Percentiles rank a stretch among this genome's conserved stretches.
Conservation (phyloP, 2,888 invertebrate species). For the Lissocephala sabroskyi region DNA sequence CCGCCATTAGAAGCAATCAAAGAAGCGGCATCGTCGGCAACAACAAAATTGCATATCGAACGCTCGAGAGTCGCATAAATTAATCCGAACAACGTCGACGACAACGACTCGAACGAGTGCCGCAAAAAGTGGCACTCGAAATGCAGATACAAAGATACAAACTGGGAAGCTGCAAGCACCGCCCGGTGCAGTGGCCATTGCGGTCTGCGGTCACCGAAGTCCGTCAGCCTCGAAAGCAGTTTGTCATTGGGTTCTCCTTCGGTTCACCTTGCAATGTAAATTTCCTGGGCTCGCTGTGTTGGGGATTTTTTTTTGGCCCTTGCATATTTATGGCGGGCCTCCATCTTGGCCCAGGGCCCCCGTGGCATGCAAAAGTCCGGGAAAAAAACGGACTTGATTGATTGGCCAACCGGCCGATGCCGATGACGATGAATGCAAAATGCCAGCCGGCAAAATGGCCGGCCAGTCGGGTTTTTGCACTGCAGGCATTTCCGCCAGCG, state of each 20-base stretch:
- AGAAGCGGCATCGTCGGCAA: constrained; percentile 13
- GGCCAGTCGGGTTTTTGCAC: background rate
- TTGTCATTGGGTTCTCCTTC: background rate
- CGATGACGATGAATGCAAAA: constrained; percentile 17
- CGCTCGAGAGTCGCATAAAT: constrained; percentile 50
- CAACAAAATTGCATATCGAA: constrained; percentile 53
- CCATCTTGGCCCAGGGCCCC: constrained; percentile 40
- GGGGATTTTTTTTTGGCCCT: constrained; percentile 22
- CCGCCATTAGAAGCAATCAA: constrained; percentile 51
- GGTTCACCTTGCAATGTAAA: constrained; percentile 65
- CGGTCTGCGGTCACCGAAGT: too few species aligned
- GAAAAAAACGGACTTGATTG: constrained; percentile 67
- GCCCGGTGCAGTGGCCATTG: background rate
- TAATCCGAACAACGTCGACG: constrained; percentile 33
- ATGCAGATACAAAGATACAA: constrained; percentile 40
- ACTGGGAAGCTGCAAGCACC: constrained; percentile 4
- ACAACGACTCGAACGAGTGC: too few species aligned
- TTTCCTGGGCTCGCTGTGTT: constrained; percentile 29
- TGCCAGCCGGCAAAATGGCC: constrained; percentile 3
- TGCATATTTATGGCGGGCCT: constrained; percentile 54
- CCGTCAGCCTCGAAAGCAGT: too few species aligned
- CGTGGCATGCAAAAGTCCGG: constrained; percentile 49
- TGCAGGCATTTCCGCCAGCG: constrained; percentile 6
- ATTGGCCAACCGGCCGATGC: constrained; percentile 55
- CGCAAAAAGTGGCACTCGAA: constrained; percentile 36